Evolutionary conservation across 2,113 vertebrate species (phyloP).

Genomic region (Mustela lutreola): DNA sequence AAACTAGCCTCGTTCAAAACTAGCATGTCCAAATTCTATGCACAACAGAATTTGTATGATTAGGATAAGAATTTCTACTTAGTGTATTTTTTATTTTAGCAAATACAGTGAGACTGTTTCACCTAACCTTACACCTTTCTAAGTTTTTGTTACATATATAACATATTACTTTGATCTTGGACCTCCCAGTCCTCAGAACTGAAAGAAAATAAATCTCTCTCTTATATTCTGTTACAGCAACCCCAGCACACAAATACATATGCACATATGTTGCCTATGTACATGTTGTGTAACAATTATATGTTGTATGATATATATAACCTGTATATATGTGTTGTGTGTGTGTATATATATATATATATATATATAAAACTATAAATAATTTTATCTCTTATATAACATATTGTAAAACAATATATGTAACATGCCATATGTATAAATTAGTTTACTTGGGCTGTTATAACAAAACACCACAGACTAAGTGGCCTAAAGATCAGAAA

Average conservation of each 20-base stretch:
- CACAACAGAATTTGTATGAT: background rate
- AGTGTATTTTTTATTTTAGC: background rate
- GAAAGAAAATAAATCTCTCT: background rate
- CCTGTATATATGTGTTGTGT: background rate
- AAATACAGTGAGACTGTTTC: background rate
- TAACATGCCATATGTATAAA: background rate
- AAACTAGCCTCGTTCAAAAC: background rate
- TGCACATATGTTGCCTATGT: background rate
- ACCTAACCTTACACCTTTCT: background rate
- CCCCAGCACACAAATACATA: background rate
- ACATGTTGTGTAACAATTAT: background rate
- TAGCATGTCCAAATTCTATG: background rate
- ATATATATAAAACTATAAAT: background rate
- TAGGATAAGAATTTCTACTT: background rate
- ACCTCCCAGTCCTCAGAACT: background rate
- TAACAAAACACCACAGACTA: background rate
- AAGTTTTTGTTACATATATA: background rate
- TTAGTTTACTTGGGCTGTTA: background rate
- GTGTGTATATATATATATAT: background rate
- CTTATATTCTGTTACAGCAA: background rate
- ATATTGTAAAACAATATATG: background rate
- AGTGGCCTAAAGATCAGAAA: background rate
- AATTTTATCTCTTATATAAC: background rate
- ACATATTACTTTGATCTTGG: background rate
- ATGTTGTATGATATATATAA: background rate